Base-by-base conservation (phyloP, 2,888 invertebrate genomes). In the Heliconius erato region DNA sequence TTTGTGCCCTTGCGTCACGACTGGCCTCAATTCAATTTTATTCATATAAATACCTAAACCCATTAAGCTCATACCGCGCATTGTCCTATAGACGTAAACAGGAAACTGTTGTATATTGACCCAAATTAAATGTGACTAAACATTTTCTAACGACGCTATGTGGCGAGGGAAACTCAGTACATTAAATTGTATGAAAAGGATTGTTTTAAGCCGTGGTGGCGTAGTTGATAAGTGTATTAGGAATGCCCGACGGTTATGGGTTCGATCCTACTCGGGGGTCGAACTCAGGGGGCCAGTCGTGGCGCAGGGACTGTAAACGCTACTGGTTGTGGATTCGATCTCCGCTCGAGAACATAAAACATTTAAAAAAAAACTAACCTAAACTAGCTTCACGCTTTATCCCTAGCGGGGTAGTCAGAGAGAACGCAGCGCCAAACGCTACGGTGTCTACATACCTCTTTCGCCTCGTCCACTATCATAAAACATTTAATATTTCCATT, bases 61-160 rank as follows among this genome's bases (percentile, higher is more conserved):
- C 11, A 69, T 69, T 23, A 40, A 78, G 35, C 35, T 59, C 28
- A 78, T 35, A 67, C n/a, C 67, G 40, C 14, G 28, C 67, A 67
- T 67, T 78, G 67, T 74, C 23, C 74, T 74, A 49, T 28, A 54
- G 44, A 32, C n/a, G 35, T 83, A 86, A 87, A 86, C 87, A 87
- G 87, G 87, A 88, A 87, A 86, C 83, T 26, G 9, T 44, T 82
- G 84, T 82, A 82, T 85, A 85, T 87, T 87, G 85, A 86, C 86
- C 86, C 86, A 82, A 87, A 88, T 86, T 86, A 85, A 79, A 85
- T 84, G 59, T 85, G 85, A 86, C 84, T 84, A 85, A 84, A 84
- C 85, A 78, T 35, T 72, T 26, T 49, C 67, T 49, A 78, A 65
- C 67, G 67, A 67, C 4, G 3, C 63, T 63, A 19, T 77, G 65